Base-by-base conservation (phyloP, 2,113 vertebrate species). In the Camelus dromedarius region DNA sequence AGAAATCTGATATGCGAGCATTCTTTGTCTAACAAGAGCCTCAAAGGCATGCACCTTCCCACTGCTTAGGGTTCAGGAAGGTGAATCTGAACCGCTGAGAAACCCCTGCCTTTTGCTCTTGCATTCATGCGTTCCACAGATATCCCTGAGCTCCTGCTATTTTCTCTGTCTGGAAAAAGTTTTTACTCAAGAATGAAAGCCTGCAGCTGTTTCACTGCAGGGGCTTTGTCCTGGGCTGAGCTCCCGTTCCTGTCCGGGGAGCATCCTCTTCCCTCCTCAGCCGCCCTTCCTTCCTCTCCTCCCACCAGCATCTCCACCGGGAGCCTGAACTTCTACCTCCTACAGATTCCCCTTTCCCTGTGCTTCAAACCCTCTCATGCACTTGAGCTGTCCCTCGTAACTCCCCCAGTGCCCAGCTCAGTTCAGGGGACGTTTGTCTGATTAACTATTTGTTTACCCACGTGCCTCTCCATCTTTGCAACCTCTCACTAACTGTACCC, bases 241-340 rank as follows among this genome's bases (percentile, higher is more conserved):
- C 46, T 60, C 67, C 38, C 46, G 2, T 91, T 85, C 62, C 50
- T 52, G 58, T 96, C 81, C 93, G 54, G 80, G 60, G 82, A 81
- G 69, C 35, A 24, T 50, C 52, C 20, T 82, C 87, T 62, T 86
- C 81, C 82, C 60, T 48, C 24, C 32, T 46, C 60, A 22, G 52
- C 70, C 20, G 4, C 42, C 95, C 67, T 93, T 73, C 50, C 77
- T 90, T 76, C 69, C 52, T 67, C 35, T 32, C 50, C 87, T 85
- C 64, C 64, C 19, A n/a, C 22, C 38, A 42, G 73, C 66, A 69
- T 89, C 79, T 64, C 46, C 58, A 22, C 8, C 2, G 42, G 48
- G 64, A 83, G 75, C 75, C 92, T 66, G 24, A 13, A 69, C 86
- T 64, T 72, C 35, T 38, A 9, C 73, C 67, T 62, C 79, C 56